These are phyloP conservation scores for Capra hircus DNA, from an alignment of 2,113 vertebrate species.

Conservation along the genomic window DNA sequence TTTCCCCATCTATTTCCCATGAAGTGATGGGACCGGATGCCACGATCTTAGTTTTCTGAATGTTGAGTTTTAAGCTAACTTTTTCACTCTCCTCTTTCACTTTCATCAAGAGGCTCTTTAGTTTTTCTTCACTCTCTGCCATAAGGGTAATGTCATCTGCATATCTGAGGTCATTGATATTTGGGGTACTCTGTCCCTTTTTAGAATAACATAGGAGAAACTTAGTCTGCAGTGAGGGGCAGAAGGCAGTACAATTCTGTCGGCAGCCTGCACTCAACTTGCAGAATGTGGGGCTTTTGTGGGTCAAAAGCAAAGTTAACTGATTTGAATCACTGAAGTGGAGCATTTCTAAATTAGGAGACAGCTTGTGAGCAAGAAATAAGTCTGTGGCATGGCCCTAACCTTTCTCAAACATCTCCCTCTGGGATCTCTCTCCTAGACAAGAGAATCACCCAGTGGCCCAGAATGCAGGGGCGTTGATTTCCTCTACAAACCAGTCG, in stretches of 20 bases:
- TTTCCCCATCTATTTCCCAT: not conserved
- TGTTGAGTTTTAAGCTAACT: not conserved
- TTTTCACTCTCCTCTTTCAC: not conserved
- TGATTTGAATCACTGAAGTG: not conserved
- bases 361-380: not conserved
- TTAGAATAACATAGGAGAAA: not conserved
- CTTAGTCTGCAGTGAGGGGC: not conserved
- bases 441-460: not conserved
- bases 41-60: not conserved
- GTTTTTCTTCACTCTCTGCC: not conserved
- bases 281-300: not conserved
- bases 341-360: not conserved
- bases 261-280: not conserved
- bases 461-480: not conserved
- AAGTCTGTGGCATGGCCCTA: not conserved
- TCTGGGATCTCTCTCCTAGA: not conserved
- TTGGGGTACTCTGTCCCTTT: not conserved
- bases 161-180: not conserved
- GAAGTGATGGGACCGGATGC: not conserved
- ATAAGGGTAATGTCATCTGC: not conserved
- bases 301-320: not conserved
- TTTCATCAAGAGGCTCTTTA: not conserved
- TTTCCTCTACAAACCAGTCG: too few species aligned
- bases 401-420: not conserved
- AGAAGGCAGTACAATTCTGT: not conserved